Conservation (phyloP, 1,140 invertebrate species). For the Charaxes varanes region DNA sequence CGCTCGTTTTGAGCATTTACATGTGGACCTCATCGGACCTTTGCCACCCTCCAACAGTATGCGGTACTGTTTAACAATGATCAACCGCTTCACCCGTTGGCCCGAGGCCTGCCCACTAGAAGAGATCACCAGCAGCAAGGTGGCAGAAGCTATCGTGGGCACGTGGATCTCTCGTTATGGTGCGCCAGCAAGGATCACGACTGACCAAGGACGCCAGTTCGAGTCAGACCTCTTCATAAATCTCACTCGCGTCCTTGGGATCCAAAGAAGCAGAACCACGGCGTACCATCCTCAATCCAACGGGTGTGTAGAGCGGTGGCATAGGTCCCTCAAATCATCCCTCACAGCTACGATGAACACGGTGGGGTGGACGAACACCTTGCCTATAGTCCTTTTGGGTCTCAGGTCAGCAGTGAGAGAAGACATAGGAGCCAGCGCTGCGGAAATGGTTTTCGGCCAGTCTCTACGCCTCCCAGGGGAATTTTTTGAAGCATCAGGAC, state of each 20-base stretch:
- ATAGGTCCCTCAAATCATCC: constrained; percentile 56
- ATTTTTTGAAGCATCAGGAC: constrained; percentile 19
- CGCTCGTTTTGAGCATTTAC: no score
- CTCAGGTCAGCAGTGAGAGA: constrained; percentile 17
- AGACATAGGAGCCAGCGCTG: constrained; percentile 29
- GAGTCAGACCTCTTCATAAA: constrained; percentile 33
- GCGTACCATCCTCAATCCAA: constrained; percentile 54
- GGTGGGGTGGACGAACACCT: constrained; percentile 28
- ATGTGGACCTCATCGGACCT: no score
- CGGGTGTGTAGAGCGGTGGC: constrained; percentile 45
- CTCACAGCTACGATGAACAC: constrained; percentile 22
- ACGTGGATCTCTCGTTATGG: no score
- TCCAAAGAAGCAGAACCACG: constrained; percentile 36
- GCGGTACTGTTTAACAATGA: no score
- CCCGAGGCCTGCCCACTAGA: no score
- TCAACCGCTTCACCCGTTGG: no score
- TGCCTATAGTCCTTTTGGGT: constrained; percentile 46
- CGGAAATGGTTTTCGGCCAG: constrained; percentile 24
- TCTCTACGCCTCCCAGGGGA: constrained; percentile 24
- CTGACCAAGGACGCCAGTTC: constrained; percentile 45
- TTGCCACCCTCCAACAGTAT: no score
- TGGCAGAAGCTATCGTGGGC: no score
- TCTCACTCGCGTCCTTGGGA: constrained; percentile 18
- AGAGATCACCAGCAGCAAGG: no score
- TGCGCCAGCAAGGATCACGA: not conserved